Evolutionary conservation across 2,797 vertebrate genomes (phyloP).

Genomic region (Danio kyathit): DNA sequence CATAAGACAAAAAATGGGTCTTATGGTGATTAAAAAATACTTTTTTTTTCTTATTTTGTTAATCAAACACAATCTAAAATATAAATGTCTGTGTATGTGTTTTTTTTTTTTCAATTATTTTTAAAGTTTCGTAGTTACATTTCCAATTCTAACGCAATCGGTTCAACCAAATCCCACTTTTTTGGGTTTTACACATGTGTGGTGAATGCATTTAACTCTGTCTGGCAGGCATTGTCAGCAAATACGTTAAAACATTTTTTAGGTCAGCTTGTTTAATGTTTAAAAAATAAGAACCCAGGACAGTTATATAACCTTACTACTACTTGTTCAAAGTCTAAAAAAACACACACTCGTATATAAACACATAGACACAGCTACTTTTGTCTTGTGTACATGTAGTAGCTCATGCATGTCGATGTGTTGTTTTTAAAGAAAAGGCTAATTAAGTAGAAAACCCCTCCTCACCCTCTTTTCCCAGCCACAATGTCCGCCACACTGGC

Average conservation of each 20-base stretch:
- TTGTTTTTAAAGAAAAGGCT: slow-evolving; percentile 65
- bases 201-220: slow-evolving; percentile 59
- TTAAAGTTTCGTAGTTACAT: no score
- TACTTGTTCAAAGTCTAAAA: slow-evolving; percentile 33
- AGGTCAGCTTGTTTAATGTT: background rate
- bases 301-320: slow-evolving; percentile 25
- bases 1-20: no score
- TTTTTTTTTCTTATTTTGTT: no score
- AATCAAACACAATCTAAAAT: no score
- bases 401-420: slow-evolving; percentile 56
- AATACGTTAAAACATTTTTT: background rate
- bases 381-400: slow-evolving; percentile 48
- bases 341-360: slow-evolving; percentile 39
- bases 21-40: no score
- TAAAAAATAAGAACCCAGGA: background rate
- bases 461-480: slow-evolving; percentile 53
- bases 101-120: no score
- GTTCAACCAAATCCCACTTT: no score
- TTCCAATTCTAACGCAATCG: no score
- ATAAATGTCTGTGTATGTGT: no score
- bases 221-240: slow-evolving; percentile 44
- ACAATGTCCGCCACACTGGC: slow-evolving; percentile 69
- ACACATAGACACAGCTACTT: slow-evolving; percentile 25
- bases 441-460: slow-evolving; percentile 65
- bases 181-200: no score